These are phyloP conservation scores for Drepana falcataria DNA, from an alignment of 2,888 invertebrate species.

Conservation along the genomic window DNA sequence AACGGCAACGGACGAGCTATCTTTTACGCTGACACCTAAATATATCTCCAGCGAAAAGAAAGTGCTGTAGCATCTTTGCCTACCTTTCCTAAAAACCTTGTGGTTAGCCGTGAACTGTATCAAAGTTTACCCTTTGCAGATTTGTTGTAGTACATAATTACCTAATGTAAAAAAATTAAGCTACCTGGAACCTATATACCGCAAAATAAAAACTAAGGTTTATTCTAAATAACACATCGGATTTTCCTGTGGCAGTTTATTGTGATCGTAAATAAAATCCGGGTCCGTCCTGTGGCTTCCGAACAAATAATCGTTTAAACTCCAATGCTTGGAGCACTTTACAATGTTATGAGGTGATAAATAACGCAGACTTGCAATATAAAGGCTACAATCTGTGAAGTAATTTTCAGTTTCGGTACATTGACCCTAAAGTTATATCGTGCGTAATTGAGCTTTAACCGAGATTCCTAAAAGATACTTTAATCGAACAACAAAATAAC, in stretches of 20 bases:
- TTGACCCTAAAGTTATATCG: background rate
- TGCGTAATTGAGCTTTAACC: too few species aligned
- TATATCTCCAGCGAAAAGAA: too few species aligned
- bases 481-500: too few species aligned
- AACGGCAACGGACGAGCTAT: too few species aligned
- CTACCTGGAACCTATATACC: background rate
- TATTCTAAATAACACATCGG: slow-evolving; percentile 30
- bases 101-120: too few species aligned
- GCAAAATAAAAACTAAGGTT: slow-evolving; percentile 15
- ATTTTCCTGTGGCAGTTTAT: slow-evolving; percentile 36
- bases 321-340: slow-evolving; percentile 18
- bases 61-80: too few species aligned
- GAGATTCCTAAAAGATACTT: too few species aligned
- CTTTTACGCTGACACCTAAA: too few species aligned
- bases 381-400: background rate
- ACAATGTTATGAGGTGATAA: slow-evolving; percentile 10
- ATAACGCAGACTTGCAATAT: slow-evolving; percentile 7
- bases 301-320: slow-evolving; percentile 39
- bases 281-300: slow-evolving; percentile 25
- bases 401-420: background rate
- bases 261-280: slow-evolving; percentile 40
- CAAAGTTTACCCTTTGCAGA: too few species aligned
- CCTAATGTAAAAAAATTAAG: too few species aligned
- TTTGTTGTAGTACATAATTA: too few species aligned
- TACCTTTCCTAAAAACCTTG: too few species aligned